Evolutionary conservation across 2,113 vertebrate genomes (phyloP), one percentile per base, ranked within the genome.

Genomic region (Malurus melanocephalus): DNA sequence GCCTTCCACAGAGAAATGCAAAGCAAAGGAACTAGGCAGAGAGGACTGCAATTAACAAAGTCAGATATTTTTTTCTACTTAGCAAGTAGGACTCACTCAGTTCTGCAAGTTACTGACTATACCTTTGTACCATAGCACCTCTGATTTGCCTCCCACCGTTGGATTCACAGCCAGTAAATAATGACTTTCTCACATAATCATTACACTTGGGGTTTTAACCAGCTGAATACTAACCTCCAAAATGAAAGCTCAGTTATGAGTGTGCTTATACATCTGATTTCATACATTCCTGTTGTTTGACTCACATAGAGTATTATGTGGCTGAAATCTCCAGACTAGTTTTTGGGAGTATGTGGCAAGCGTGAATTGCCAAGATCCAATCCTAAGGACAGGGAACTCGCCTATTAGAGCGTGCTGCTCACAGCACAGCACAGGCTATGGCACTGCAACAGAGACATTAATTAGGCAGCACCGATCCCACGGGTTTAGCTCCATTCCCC

Each of bases 401-500:
- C 69, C 94, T 90, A 60, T 91, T 83, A 81, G 80, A 92, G 67
- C 81, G 87, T 85, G 52, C 86, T 96, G 85, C 76, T 92, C 85
- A 90, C 90, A 95, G 86, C 57, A 93, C 61, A 93, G 85, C 24
- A 81, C 43, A 92, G 75, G 46, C 87, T 95, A 93, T 81, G 93
- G 93, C 94, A 96, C 94, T 85, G 93, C 95, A 93, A 95, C 7
- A 45, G 71, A 92, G 86, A 96, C 92, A 85, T 95, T 94, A 94
- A 96, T 97, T 92, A 95, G 94, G 90, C 85, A 96, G 93, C 82
- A 96, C 92, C 7, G 2, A 93, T 94, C 92, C 94, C 94, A 94
- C 55, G 94, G 74, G 88, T 93, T 97, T 93, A 93, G 91, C 82
- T 92, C 92, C 90, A 90, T 95, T 96, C 87, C 82, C 94, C 95